Percentiles rank a stretch among this genome's conserved stretches.
These are phyloP conservation scores for Drosophila bifasciata DNA, from an alignment of 1,140 invertebrate genomes.

Conservation along the genomic window DNA sequence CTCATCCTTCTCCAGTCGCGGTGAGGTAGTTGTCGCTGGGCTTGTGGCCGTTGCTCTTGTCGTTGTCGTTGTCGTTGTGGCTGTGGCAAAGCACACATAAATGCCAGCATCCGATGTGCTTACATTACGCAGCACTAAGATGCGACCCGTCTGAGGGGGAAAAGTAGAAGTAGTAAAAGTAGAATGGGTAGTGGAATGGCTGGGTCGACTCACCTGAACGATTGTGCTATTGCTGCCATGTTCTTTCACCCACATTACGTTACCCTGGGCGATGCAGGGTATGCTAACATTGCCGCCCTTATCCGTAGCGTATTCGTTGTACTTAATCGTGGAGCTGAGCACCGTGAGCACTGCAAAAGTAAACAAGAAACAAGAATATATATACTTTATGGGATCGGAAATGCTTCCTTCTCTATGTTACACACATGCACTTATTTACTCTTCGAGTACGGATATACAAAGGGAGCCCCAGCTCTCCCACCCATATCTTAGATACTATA, in stretches of 20 bases:
- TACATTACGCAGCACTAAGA: slow-evolving; percentile 74
- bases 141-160: slow-evolving; percentile 63
- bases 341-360: slow-evolving; percentile 79
- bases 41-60: slow-evolving; percentile 22
- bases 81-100: slow-evolving; percentile 76
- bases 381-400: too few species aligned
- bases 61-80: slow-evolving; percentile 29
- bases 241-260: slow-evolving; percentile 82
- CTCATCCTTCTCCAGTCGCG: slow-evolving; percentile 2
- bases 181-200: too few species aligned
- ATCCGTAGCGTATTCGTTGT: slow-evolving; percentile 82
- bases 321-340: slow-evolving; percentile 81
- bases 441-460: too few species aligned
- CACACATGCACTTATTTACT: too few species aligned
- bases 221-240: slow-evolving; percentile 75
- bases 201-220: too few species aligned
- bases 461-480: too few species aligned
- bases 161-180: background rate
- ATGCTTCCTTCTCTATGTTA: too few species aligned
- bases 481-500: background rate
- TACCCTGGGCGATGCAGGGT: slow-evolving; percentile 77
- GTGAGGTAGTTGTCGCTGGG: slow-evolving; percentile 53
- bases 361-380: too few species aligned
- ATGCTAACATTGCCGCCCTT: slow-evolving; percentile 82
- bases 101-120: slow-evolving; percentile 70